Conservation (phyloP, 2,888 invertebrate genomes). For the Aradus depressus region DNA sequence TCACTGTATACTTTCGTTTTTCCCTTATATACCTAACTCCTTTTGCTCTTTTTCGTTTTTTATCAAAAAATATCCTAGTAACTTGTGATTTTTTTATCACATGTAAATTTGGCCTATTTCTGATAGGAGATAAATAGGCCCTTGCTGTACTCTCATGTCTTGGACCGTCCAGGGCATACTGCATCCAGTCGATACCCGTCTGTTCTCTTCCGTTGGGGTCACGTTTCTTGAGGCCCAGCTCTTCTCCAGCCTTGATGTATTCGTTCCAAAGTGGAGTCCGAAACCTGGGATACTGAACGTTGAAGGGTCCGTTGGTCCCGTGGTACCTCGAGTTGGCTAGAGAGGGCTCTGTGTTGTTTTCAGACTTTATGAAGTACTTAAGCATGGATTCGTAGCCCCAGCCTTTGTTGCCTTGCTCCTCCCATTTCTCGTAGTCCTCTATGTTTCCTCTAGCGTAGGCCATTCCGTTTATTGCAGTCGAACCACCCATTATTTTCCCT, state of each 20-base stretch:
- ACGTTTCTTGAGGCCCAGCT: conserved; percentile 14
- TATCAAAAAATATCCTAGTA: conserved; percentile 18
- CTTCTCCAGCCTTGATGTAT: conserved; percentile 33
- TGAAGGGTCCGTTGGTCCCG: conserved; percentile 1
- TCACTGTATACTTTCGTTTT: conserved; percentile 11
- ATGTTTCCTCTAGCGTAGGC: conserved; percentile 59
- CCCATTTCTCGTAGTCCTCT: conserved; percentile 65
- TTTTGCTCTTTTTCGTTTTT: conserved; percentile 10
- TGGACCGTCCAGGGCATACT: conserved; percentile 11
- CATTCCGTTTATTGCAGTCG: conserved; percentile 66
- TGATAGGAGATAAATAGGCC: conserved; percentile 19
- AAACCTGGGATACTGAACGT: conserved; percentile 31
- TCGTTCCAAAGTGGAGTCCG: conserved; percentile 23
- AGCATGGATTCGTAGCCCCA: conserved; percentile 53
- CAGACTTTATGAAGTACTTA: conserved; percentile 20
- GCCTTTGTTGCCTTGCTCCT: conserved; percentile 52
- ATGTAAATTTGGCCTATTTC: conserved; percentile 17
- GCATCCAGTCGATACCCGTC: conserved; percentile 1
- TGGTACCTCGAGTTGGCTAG: background rate
- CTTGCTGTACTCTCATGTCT: conserved; percentile 18
- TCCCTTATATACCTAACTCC: conserved; percentile 18
- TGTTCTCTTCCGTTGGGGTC: conserved; percentile 19
- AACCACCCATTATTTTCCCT: conserved; percentile 70
- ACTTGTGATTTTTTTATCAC: conserved; percentile 20
- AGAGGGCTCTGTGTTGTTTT: conserved; percentile 10